These are phyloP conservation scores for Noctua janthina DNA, from an alignment of 2,888 invertebrate species.

Conservation along the genomic window DNA sequence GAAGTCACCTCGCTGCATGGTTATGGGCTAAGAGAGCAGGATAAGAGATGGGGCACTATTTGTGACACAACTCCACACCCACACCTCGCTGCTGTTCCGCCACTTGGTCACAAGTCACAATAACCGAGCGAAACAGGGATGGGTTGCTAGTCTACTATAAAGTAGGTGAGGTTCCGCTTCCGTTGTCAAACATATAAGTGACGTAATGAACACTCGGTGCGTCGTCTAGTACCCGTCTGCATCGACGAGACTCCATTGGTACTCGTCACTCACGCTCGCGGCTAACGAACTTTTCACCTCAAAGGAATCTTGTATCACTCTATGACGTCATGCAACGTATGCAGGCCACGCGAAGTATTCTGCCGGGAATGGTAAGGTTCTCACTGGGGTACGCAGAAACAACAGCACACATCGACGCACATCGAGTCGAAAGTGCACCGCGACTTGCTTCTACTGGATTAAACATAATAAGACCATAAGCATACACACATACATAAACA, in stretches of 20 bases:
- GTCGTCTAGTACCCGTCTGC: slow-evolving; percentile 46
- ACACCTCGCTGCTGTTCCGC: neutral
- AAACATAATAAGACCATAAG: slow-evolving; percentile 46
- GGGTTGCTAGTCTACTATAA: neutral
- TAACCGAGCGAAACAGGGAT: neutral
- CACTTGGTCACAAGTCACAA: neutral
- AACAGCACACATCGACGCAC: slow-evolving; percentile 86
- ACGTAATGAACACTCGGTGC: slow-evolving; percentile 36
- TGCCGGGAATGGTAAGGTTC: slow-evolving; percentile 67
- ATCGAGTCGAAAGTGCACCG: slow-evolving; percentile 82
- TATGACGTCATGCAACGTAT: slow-evolving; percentile 71
- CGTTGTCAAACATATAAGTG: slow-evolving; percentile 37
- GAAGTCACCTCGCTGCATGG: neutral
- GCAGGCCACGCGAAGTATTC: slow-evolving; percentile 71
- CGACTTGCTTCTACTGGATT: slow-evolving; percentile 77
- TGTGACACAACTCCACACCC: neutral
- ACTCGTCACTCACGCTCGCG: slow-evolving; percentile 48
- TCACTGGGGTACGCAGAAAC: neutral
- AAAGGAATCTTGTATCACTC: slow-evolving; percentile 76
- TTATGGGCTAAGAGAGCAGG: neutral
- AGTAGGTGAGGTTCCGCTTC: slow-evolving; percentile 3
- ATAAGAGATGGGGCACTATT: neutral
- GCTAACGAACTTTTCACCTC: slow-evolving; percentile 70
- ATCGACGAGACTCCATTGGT: slow-evolving; percentile 46
- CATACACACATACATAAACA: neutral